phyloP scores from a whole-genome alignment of 2,888 invertebrate genomes.

The Hermodice carunculata region DNA sequence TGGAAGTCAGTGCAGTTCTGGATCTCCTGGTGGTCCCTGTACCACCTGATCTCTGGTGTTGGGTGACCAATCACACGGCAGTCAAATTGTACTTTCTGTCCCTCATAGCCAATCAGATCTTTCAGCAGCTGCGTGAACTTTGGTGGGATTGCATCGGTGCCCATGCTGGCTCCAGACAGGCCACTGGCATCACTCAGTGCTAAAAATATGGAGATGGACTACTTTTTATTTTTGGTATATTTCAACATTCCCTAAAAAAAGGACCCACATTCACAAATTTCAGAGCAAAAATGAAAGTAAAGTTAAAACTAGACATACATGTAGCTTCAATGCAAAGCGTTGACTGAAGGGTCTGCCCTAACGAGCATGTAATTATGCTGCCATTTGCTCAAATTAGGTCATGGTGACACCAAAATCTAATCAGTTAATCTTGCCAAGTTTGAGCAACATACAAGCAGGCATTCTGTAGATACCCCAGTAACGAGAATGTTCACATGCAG shows the following conservation, averaged over 20 bases:
- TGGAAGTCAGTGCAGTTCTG: conserved; percentile 74
- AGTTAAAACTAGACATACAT: background rate
- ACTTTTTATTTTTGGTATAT: background rate
- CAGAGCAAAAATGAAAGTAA: background rate
- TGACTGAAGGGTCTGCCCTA: no score
- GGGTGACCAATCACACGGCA: conserved; percentile 67
- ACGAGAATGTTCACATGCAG: no score
- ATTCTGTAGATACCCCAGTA: no score
- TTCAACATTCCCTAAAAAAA: background rate
- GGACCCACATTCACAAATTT: no score
- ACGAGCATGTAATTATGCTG: no score
- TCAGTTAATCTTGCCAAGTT: no score
- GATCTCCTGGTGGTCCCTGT: conserved; percentile 80
- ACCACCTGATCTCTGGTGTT: conserved; percentile 80
- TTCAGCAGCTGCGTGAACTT: conserved; percentile 74
- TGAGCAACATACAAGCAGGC: no score
- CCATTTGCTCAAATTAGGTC: no score
- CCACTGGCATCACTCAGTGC: conserved; percentile 69
- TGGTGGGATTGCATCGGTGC: conserved; percentile 61
- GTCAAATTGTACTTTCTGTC: conserved; percentile 68
- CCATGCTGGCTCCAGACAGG: conserved; percentile 44
- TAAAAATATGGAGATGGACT: conserved; percentile 32
- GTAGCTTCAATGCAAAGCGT: background rate
- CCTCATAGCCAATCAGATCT: conserved; percentile 79
- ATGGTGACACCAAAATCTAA: no score